Base-by-base conservation (phyloP, 2,113 vertebrate species). In the Electrona antarctica region DNA sequence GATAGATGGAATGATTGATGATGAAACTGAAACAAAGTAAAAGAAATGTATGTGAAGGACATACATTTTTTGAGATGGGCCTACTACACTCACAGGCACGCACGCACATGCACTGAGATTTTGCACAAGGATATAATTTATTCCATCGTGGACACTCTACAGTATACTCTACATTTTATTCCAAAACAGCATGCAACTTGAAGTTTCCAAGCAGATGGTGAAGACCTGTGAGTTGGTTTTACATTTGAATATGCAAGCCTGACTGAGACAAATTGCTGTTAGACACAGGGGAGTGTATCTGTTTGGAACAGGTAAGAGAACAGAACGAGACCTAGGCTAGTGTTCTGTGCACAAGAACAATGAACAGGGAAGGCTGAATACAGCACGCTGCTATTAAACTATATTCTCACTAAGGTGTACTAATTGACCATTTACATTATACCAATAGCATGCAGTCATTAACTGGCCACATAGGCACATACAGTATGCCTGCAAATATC, bases 201-300 rank as follows among this genome's bases (percentile, higher is more conserved):
- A 62, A 54, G 71, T 61, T 33, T 13, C 63, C 67, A 49, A 72
- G 69, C 84, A 85, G 71, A 81, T 83, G 69, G 75, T 63, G 54
- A 52, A 49, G 28, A 60, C 66, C 69, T 69, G 57, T 64, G 0
- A 11, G n/a, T 4, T 3, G 13, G 50, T 29, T 64, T 41, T 50
- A 7, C 13, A 9, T 68, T 11, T 46, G 59, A 63, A 46, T 73
- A 4, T 50, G 21, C 75, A 55, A 57, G 64, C 67, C 78, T 75
- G 84, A 83, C 69, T 76, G 83, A 84, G 76, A 85, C 76, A 88
- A 84, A 88, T 84, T 74, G 71, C 74, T 77, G 67, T 69, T 74
- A 84, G 79, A 75, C 71, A 69, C 64, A 68, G 59, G 66, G 15
- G 69, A 0, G 70, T 57, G 74, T 76, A 80, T 84, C 81, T 86